Evolutionary conservation across 2,113 vertebrate genomes (phyloP).

Genomic region (Lethenteron camtschaticum): DNA sequence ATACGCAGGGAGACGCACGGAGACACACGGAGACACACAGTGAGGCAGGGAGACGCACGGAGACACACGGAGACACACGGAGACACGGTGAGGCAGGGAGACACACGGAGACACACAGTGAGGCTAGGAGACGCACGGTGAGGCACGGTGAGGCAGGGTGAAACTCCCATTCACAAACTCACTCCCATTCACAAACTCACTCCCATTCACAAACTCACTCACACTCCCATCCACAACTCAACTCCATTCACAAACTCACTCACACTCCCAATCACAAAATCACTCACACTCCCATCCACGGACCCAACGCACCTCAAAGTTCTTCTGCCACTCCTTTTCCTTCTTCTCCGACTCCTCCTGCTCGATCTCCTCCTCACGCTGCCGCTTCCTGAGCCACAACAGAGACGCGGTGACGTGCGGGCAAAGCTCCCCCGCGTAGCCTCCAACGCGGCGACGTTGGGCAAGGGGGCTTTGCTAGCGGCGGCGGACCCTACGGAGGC

Average conservation of each 20-base stretch:
- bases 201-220: not conserved
- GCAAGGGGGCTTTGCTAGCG: too few species aligned
- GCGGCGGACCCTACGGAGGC: too few species aligned
- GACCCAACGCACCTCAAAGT: slow-evolving; percentile 54
- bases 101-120: too few species aligned
- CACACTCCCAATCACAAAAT: not conserved
- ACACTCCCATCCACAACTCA: not conserved
- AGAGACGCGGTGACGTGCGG: not conserved
- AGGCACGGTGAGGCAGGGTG: too few species aligned
- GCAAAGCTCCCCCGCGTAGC: not conserved
- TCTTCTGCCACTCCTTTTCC: slow-evolving; percentile 94
- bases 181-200: not conserved
- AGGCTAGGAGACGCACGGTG: too few species aligned
- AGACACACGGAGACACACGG: too few species aligned
- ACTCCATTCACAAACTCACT: not conserved
- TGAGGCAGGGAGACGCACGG: too few species aligned
- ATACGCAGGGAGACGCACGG: too few species aligned
- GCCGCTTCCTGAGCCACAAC: slow-evolving; percentile 46
- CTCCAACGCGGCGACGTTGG: too few species aligned
- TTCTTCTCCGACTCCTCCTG: slow-evolving; percentile 73
- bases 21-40: too few species aligned
- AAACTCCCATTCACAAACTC: too few species aligned
- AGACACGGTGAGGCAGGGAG: too few species aligned
- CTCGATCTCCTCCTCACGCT: slow-evolving; percentile 90
- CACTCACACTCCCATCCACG: not conserved